These are phyloP conservation scores for Nymphalis io DNA, from an alignment of 1,140 invertebrate species.

Conservation along the genomic window DNA sequence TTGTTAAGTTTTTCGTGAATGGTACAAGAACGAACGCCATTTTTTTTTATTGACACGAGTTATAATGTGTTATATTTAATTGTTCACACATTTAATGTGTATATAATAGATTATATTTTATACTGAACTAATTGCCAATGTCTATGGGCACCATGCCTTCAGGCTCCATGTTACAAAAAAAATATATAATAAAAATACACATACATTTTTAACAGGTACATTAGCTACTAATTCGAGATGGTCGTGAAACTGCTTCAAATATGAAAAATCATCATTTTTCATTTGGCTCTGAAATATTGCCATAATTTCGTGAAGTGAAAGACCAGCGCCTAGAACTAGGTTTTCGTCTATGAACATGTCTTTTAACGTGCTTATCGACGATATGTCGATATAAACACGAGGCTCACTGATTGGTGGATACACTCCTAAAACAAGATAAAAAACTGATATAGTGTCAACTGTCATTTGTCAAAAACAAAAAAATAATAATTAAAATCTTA, in stretches of 20 bases:
- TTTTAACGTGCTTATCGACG: constrained; percentile 84
- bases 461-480: too few species aligned
- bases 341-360: constrained; percentile 75
- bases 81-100: too few species aligned
- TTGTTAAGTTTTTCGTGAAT: too few species aligned
- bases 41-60: too few species aligned
- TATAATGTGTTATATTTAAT: too few species aligned
- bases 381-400: constrained; percentile 61
- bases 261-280: constrained; percentile 75
- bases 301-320: constrained; percentile 85
- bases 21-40: too few species aligned
- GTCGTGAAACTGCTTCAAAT: constrained; percentile 73
- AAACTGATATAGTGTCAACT: background rate
- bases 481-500: too few species aligned
- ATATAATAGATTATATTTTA: too few species aligned
- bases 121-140: too few species aligned
- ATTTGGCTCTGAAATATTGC: constrained; percentile 81
- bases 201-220: constrained; percentile 87
- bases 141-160: too few species aligned
- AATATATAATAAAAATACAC: too few species aligned
- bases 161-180: too few species aligned
- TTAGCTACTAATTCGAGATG: constrained; percentile 87
- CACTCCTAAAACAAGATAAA: constrained; percentile 49
- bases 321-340: constrained; percentile 84
- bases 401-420: constrained; percentile 49